Evolutionary conservation across 2,888 invertebrate genomes (phyloP).

Genomic region (Trissoscelio sp.): DNA sequence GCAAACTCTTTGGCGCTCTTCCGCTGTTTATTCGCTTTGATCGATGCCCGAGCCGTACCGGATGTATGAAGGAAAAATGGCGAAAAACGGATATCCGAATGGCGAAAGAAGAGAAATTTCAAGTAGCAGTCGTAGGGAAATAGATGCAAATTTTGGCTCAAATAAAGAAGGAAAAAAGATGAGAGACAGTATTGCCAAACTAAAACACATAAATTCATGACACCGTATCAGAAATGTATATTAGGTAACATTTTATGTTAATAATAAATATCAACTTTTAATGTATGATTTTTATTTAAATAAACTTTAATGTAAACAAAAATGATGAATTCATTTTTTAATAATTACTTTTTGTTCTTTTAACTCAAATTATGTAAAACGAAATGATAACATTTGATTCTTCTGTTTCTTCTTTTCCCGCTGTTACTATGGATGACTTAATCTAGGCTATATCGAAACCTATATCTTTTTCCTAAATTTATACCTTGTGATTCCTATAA

Average conservation of each 20-base stretch:
- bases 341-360: no score
- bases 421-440: constrained; percentile 20
- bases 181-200: constrained; percentile 47
- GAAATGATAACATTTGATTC: no score
- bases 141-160: constrained; percentile 52
- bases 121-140: constrained; percentile 59
- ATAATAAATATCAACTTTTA: background rate
- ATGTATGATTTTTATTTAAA: no score
- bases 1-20: constrained; percentile 70
- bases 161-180: constrained; percentile 35
- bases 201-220: constrained; percentile 42
- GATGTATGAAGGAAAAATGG: constrained; percentile 66
- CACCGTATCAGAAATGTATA: constrained; percentile 1
- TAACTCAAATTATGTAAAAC: no score
- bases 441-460: constrained; percentile 20
- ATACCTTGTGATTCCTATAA: constrained; percentile 18
- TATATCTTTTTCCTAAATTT: constrained; percentile 20
- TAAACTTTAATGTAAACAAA: no score
- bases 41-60: constrained; percentile 74
- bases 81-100: constrained; percentile 70
- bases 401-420: no score
- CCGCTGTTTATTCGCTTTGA: constrained; percentile 78
- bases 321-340: no score
- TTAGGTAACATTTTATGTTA: constrained; percentile 12
- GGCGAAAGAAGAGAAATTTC: constrained; percentile 64